Evolutionary conservation across 2,888 invertebrate genomes (phyloP).

Genomic region (Pherbina coryleti): DNA sequence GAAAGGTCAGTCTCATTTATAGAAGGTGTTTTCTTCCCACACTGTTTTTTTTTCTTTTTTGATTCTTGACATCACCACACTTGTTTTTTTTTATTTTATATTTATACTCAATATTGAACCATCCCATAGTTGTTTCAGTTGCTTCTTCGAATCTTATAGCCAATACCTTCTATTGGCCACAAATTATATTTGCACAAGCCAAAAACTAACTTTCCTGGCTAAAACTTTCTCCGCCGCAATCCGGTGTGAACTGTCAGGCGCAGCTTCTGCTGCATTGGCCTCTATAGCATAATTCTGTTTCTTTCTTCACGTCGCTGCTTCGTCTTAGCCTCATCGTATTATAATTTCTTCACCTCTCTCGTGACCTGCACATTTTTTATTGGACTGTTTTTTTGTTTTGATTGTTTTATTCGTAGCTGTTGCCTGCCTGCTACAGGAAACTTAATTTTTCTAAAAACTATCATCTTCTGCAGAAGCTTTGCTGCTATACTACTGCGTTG

Average conservation of each 20-base stretch:
- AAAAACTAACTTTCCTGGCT: too few relatives aligned
- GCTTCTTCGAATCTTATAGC: too few relatives aligned
- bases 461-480: not conserved
- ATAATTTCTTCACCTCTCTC: constrained; percentile 18
- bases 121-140: too few relatives aligned
- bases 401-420: not conserved
- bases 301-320: not conserved
- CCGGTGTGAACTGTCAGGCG: not conserved
- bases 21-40: too few relatives aligned
- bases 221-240: not conserved
- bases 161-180: too few relatives aligned
- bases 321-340: not conserved
- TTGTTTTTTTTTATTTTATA: too few relatives aligned
- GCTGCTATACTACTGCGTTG: not conserved
- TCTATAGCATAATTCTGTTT: not conserved
- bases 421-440: not conserved
- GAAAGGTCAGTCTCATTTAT: too few relatives aligned
- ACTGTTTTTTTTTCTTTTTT: too few relatives aligned
- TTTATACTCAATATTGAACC: too few relatives aligned
- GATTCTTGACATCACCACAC: too few relatives aligned
- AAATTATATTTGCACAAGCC: too few relatives aligned
- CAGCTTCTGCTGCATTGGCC: too few relatives aligned
- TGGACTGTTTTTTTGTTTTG: not conserved
- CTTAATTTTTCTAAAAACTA: not conserved
- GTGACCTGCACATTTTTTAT: constrained; percentile 3